Base-by-base conservation (phyloP, 2,888 invertebrate species). In the Tachystola acroxantha region DNA sequence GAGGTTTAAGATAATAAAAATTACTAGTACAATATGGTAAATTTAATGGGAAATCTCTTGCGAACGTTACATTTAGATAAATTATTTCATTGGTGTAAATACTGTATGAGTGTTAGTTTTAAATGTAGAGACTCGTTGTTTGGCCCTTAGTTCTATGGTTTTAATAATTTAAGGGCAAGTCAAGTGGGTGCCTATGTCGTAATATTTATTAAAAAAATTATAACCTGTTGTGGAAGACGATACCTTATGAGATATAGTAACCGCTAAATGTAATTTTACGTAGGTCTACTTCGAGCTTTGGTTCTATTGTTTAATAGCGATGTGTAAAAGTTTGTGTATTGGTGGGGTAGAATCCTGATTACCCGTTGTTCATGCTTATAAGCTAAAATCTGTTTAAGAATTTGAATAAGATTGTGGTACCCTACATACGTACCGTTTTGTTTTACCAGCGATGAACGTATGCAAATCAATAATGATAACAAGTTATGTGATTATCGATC, bases 181-280 rank as follows among this genome's bases (percentile, higher is more conserved):
- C 46, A 52, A 45, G 58, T 61, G 63, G 60, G 66, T 68, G 68
- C 70, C 71, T 68, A 57, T 62, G 52, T 64, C 58, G 60, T 69
- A 60, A 54, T 55, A 54, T 65, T 60, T 65, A 66, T 62, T 54
- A 60, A 57, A 33, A 30, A 26, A 57, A 51, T n/a, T 59, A 63
- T 64, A 76, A 81, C 58, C 76, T 82, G 82, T 82, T 84, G 82
- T 84, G 82, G 63, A 79, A 68, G 82, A 82, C 81, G 79, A 84
- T 82, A 84, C 81, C 60, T 62, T 74, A 75, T 77, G 74, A 78
- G 68, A 80, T 68, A 64, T 71, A 77, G 69, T 60, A 55, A 64
- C 64, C 48, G 64, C 60, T 76, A 67, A 70, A 67, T 65, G 66
- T 75, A 76, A 71, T 69, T 74, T 71, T 67, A 32, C 7, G 39